phyloP scores from a whole-genome alignment of 2,888 invertebrate genomes.

The Azorinus chamasolen region DNA sequence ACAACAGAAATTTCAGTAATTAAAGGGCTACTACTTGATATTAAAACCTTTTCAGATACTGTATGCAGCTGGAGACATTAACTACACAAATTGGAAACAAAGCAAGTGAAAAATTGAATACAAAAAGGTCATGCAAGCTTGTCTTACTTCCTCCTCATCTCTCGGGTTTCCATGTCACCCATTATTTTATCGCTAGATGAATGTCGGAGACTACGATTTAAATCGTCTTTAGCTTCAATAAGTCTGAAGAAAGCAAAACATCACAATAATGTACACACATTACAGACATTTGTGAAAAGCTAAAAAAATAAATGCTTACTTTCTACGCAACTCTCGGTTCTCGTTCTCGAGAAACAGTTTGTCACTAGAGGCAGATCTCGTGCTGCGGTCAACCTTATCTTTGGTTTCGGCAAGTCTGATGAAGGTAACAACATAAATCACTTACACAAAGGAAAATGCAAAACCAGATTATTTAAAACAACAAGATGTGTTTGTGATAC shows the following conservation, averaged over 20 bases:
- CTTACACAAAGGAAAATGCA: no score
- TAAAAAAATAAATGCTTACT: slow-evolving; percentile 70
- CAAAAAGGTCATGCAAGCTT: slow-evolving; percentile 49
- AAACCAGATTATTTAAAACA: no score
- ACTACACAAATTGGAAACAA: background rate
- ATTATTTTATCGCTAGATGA: slow-evolving; percentile 85
- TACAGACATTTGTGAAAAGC: background rate
- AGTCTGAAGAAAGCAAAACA: slow-evolving; percentile 73
- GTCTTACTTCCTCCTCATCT: slow-evolving; percentile 84
- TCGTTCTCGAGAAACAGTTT: slow-evolving; percentile 82
- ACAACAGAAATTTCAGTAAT: no score
- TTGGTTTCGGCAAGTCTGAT: slow-evolving; percentile 78
- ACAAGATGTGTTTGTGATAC: no score
- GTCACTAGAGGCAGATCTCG: slow-evolving; percentile 70
- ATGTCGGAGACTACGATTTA: slow-evolving; percentile 79
- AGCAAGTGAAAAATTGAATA: slow-evolving; percentile 40
- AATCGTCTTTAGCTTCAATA: slow-evolving; percentile 82
- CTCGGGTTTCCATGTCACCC: slow-evolving; percentile 81
- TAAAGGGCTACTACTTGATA: no score
- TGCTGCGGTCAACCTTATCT: slow-evolving; percentile 70
- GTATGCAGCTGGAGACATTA: no score
- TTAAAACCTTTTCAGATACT: no score
- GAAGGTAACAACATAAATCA: slow-evolving; percentile 6
- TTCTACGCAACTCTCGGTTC: slow-evolving; percentile 78
- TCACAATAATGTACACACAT: slow-evolving; percentile 20